Evolutionary conservation across 2,888 invertebrate genomes (phyloP), one percentile per base, ranked within the genome.

Genomic region (Platycheirus rosarum): DNA sequence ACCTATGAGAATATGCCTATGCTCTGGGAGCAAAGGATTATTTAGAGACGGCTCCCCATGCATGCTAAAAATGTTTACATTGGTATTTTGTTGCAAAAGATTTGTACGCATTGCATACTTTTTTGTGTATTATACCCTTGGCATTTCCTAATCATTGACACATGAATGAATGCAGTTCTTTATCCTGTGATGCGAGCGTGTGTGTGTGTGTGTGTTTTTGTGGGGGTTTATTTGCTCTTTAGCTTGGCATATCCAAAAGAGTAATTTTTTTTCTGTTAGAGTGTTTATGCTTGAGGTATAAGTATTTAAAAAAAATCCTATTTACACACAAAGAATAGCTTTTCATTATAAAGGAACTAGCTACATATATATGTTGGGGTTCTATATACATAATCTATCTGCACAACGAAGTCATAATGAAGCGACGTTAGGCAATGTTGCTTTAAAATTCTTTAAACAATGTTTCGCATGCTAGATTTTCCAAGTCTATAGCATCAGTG

Each of bases 131-230:
- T 68, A 79, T 79, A 79, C 79, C 79, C 79, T 79, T 79, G 79
- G 79, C 75, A 79, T 63, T 79, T 79, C 79, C 79, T 75, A 79
- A 79, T 79, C 79, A 79, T 79, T 79, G 79, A 75, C 79, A 79
- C 75, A 79, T 79, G 79, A 79, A 79, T 79, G 79, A 79, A 75
- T 79, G 75, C 75, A 79, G 79, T 79, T 79, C 79, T 79, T 79
- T 70, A 79, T 79, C 75, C 79, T 70, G 13, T 23, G 48, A 44
- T 46, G 57, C 49, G 35, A 60, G 57, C 16, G 5, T 16, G 60
- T 29, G 44, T 53, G 23, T 51, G 37, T 14, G 7, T 13, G 8
- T 44, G n/a, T 55, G 35, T 51, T 35, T 37, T 18, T 65, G 63
- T 57, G 57, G 20, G 48, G 53, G 77, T 73, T 70, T 75, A 70